Conservation (phyloP, 2,113 vertebrate genomes). For the Ariopsis seemanni region DNA sequence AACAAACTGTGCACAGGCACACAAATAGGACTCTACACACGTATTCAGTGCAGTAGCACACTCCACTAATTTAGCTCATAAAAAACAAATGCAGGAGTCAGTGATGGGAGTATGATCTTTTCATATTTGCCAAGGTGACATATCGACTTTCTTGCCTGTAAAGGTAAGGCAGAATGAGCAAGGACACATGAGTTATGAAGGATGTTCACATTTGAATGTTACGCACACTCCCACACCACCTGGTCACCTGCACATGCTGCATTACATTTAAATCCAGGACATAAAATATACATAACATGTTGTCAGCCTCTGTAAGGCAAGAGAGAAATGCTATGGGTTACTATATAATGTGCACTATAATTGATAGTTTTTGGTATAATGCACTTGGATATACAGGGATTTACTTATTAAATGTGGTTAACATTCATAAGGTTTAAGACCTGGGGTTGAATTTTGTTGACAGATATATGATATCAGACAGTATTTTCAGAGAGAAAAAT, state of each 20-base stretch:
- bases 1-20: background rate
- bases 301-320: background rate
- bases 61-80: background rate
- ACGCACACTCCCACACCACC: slow-evolving; percentile 56
- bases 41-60: background rate
- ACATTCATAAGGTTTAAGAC: background rate
- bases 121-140: slow-evolving; percentile 53
- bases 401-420: background rate
- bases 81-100: slow-evolving; percentile 26
- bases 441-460: background rate
- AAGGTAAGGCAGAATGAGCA: slow-evolving; percentile 16
- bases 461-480: background rate
- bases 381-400: background rate
- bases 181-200: slow-evolving; percentile 64
- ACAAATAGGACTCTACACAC: background rate
- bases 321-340: background rate
- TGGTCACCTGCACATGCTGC: slow-evolving; percentile 49
- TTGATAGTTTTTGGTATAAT: background rate
- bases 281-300: slow-evolving; percentile 21
- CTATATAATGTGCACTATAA: background rate
- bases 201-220: slow-evolving; percentile 60
- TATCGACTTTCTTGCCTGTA: slow-evolving; percentile 19
- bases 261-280: slow-evolving; percentile 11
- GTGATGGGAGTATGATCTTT: slow-evolving; percentile 44
- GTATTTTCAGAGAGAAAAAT: background rate